Conservation (phyloP, 2,888 invertebrate species). For the Serrognathus titanus region DNA sequence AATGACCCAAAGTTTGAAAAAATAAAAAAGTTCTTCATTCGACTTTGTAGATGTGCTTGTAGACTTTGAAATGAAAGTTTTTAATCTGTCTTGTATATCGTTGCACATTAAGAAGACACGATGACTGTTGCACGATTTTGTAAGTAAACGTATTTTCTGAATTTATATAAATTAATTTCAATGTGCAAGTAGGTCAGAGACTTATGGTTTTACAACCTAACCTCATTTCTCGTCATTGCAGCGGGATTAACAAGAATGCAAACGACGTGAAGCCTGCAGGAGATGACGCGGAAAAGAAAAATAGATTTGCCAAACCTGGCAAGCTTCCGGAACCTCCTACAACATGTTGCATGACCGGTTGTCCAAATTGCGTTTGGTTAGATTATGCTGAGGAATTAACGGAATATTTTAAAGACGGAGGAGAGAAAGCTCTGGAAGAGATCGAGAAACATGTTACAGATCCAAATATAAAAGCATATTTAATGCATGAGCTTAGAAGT, state of each 20-base stretch:
- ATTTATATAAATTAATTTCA: conserved; percentile 7
- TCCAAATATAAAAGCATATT: conserved; percentile 76
- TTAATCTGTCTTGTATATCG: background rate
- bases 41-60: no score
- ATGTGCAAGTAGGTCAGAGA: conserved; percentile 14
- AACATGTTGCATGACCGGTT: conserved; percentile 88
- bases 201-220: conserved; percentile 13
- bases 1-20: background rate
- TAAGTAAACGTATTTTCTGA: background rate
- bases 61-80: background rate
- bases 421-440: conserved; percentile 63
- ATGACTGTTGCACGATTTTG: background rate
- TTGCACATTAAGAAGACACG: background rate
- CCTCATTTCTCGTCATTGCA: conserved; percentile 12
- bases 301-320: no score
- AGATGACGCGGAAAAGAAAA: no score
- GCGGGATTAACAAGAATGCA: conserved; percentile 1
- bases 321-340: conserved; percentile 67
- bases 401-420: conserved; percentile 58
- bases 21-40: background rate
- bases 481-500: conserved; percentile 70
- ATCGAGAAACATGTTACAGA: conserved; percentile 76
- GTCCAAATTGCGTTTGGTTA: conserved; percentile 91
- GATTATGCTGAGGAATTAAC: conserved; percentile 79
- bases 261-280: background rate